Conservation (phyloP, 2,113 vertebrate species). For the Montifringilla adamsi region DNA sequence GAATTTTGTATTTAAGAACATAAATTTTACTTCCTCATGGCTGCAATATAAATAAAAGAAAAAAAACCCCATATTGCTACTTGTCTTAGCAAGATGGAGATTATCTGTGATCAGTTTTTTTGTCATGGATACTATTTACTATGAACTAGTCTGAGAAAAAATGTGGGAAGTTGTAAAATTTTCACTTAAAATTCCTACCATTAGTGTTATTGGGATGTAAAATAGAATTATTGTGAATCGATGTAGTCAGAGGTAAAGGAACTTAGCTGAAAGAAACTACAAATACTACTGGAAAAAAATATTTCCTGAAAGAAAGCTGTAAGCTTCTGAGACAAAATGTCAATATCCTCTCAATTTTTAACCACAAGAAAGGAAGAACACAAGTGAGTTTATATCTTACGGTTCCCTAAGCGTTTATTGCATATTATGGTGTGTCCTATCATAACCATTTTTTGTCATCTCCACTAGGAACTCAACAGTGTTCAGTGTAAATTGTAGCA, state of each 20-base stretch:
- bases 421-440: background rate
- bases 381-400: background rate
- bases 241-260: background rate
- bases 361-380: background rate
- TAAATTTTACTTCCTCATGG: background rate
- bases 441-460: background rate
- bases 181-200: background rate
- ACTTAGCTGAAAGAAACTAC: background rate
- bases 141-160: background rate
- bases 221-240: background rate
- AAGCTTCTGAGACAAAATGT: background rate
- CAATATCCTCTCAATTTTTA: background rate
- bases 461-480: background rate
- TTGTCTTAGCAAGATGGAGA: background rate
- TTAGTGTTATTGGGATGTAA: background rate
- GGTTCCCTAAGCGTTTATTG: background rate
- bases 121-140: background rate
- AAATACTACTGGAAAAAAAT: background rate
- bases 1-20: background rate
- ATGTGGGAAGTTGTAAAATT: background rate
- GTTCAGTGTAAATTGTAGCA: background rate
- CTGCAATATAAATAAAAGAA: background rate
- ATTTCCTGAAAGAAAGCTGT: background rate
- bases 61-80: background rate
- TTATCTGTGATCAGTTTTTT: background rate